Conservation (phyloP, 2,113 vertebrate species). For the Gobiocypris rarus region DNA sequence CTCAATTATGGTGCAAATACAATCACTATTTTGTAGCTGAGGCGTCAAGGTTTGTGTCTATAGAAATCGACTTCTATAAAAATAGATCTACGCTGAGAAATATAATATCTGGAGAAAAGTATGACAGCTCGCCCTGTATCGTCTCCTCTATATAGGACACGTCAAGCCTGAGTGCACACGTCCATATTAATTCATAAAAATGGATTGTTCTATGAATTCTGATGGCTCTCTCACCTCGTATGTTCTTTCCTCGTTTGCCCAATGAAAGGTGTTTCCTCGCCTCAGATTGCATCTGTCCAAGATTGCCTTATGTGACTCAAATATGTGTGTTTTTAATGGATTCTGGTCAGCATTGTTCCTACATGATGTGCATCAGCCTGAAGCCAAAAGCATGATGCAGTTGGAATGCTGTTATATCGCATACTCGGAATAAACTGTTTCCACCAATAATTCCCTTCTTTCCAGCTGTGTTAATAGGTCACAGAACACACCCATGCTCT, state of each 20-base stretch:
- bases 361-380: background rate
- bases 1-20: background rate
- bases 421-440: background rate
- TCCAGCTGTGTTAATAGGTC: conserved; percentile 2
- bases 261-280: background rate
- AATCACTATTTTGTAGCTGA: background rate
- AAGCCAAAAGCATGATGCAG: conserved; percentile 8
- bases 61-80: background rate
- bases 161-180: background rate
- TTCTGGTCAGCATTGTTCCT: background rate
- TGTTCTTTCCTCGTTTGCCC: background rate
- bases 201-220: background rate
- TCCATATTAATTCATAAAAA: conserved; percentile 7
- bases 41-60: background rate
- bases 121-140: too few species aligned
- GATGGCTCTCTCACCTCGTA: background rate
- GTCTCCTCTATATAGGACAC: background rate
- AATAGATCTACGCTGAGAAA: background rate
- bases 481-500: conserved; percentile 23
- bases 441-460: background rate
- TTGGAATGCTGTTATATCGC: background rate
- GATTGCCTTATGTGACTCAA: background rate
- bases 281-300: background rate
- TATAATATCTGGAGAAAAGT: background rate
- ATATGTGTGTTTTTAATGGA: background rate